These are phyloP conservation scores for Eriosoma lanigerum DNA, from an alignment of 1,140 invertebrate genomes.

Conservation along the genomic window DNA sequence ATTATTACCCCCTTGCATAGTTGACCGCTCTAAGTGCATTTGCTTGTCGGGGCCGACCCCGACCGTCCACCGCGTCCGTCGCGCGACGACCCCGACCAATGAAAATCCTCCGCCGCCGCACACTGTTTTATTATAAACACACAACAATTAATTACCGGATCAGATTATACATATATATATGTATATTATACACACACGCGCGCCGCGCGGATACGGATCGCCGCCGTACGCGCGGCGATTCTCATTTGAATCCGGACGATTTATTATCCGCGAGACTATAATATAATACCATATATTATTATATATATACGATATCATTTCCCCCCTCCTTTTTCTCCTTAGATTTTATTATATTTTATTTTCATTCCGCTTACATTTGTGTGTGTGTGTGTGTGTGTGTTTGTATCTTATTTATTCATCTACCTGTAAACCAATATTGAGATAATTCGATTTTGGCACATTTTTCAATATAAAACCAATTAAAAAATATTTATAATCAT, in stretches of 20 bases:
- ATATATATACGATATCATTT: background rate
- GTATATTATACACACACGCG: too few species aligned
- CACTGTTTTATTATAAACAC: conserved; percentile 46
- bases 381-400: background rate
- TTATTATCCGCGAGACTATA: conserved; percentile 44
- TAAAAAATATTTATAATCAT: too few species aligned
- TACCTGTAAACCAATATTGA: too few species aligned
- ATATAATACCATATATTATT: too few species aligned
- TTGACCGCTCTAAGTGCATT: conserved; percentile 52
- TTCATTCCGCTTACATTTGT: background rate
- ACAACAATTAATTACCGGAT: conserved; percentile 51
- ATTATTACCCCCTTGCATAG: conserved; percentile 51
- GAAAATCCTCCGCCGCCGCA: conserved; percentile 32
- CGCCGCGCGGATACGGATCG: conserved; percentile 39
- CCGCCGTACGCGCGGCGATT: conserved; percentile 35
- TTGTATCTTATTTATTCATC: background rate
- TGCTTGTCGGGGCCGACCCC: conserved; percentile 44
- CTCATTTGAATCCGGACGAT: conserved; percentile 37
- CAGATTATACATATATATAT: background rate
- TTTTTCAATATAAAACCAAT: too few species aligned
- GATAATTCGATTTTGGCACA: too few species aligned
- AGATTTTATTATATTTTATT: background rate
- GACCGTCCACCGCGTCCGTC: conserved; percentile 12
- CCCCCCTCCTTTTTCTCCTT: background rate
- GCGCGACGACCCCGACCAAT: conserved; percentile 6